Evolutionary conservation across 2,888 invertebrate species (phyloP).

Genomic region (Osmoderma eremita): DNA sequence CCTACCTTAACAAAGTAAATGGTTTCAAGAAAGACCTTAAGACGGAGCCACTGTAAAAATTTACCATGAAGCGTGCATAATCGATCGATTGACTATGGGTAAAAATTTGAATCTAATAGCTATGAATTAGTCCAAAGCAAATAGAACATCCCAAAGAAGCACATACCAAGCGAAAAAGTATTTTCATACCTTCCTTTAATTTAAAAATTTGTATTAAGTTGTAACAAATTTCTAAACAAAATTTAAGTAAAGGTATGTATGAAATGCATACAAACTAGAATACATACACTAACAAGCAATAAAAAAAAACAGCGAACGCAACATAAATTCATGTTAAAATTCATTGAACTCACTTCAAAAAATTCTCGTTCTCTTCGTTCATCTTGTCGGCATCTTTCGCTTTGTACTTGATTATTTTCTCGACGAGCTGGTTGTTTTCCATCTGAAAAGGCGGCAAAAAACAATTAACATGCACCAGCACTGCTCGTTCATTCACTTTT

Average conservation of each 20-base stretch:
- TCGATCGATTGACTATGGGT: too few species aligned
- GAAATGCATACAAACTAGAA: background rate
- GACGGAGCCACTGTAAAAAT: constrained; percentile 56
- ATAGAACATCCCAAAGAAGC: too few species aligned
- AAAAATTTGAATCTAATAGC: too few species aligned
- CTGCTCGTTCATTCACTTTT: constrained; percentile 2
- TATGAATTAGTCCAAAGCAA: too few species aligned
- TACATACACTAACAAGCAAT: background rate
- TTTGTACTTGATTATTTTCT: constrained; percentile 90
- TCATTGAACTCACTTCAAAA: constrained; percentile 77
- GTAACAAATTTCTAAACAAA: too few species aligned
- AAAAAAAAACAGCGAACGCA: background rate
- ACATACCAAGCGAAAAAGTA: too few species aligned
- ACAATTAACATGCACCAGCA: background rate
- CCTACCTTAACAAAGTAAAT: constrained; percentile 79
- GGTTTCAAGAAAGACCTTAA: constrained; percentile 78
- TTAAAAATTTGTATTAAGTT: too few species aligned
- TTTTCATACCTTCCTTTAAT: too few species aligned
- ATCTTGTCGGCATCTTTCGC: constrained; percentile 94
- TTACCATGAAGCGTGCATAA: constrained; percentile 23
- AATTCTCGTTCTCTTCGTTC: constrained; percentile 96
- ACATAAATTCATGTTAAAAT: background rate
- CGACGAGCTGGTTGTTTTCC: constrained; percentile 86
- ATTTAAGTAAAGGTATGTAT: constrained; percentile 6
- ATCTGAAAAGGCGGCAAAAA: constrained; percentile 67